These are phyloP conservation scores for Siderastrea radians DNA, from an alignment of 92 coral and sea anemone genomes.

Conservation along the genomic window DNA sequence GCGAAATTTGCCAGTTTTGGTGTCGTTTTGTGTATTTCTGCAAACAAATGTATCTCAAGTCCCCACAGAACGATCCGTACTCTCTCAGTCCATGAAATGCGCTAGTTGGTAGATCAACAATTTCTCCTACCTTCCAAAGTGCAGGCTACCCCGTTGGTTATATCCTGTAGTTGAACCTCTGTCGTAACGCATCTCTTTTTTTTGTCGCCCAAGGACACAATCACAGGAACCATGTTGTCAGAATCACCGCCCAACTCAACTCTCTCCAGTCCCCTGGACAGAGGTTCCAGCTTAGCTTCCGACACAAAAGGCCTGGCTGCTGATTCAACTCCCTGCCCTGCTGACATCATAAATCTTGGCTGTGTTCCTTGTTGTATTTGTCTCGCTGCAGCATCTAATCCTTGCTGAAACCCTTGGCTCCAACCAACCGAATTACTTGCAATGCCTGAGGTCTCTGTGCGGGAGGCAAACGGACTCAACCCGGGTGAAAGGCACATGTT, in stretches of 20 bases:
- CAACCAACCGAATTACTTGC: constrained; percentile 6
- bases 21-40: no score
- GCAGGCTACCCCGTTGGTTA: constrained; percentile 65
- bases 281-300: constrained; percentile 52
- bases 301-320: neutral
- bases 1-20: no score
- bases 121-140: constrained; percentile 61
- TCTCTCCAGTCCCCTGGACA: constrained; percentile 61
- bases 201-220: constrained; percentile 67
- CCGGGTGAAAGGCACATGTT: constrained; percentile 40
- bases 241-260: constrained; percentile 32
- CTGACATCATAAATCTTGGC: neutral
- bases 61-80: no score
- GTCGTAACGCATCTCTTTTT: constrained; percentile 51
- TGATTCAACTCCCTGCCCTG: constrained; percentile 6
- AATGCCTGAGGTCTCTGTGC: neutral
- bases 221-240: constrained; percentile 76
- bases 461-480: neutral
- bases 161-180: constrained; percentile 73
- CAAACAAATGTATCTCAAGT: no score
- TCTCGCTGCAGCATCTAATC: neutral
- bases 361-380: neutral
- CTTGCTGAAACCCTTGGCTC: constrained; percentile 26
- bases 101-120: no score
- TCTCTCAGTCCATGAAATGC: no score